Conservation (phyloP, 2,888 invertebrate species). For the Thyatira batis region DNA sequence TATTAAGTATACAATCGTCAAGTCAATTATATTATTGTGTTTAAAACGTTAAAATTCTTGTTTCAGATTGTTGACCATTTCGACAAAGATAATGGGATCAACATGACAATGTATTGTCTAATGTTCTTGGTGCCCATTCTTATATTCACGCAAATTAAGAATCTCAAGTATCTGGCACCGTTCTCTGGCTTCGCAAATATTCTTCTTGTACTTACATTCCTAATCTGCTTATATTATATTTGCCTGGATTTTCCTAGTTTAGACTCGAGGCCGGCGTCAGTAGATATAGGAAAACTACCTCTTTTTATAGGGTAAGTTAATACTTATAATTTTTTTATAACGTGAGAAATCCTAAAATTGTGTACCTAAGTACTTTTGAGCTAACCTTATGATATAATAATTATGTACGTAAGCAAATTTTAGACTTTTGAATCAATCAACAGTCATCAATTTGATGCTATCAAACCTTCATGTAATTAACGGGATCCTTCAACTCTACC, state of each 20-base stretch:
- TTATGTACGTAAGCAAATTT: too few relatives aligned
- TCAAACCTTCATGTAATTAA: too few relatives aligned
- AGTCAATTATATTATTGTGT: too few relatives aligned
- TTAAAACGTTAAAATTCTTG: conserved; percentile 1
- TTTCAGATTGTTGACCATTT: conserved; percentile 68
- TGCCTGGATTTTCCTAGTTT: conserved; percentile 79
- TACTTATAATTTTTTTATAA: too few relatives aligned
- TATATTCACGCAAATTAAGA: conserved; percentile 83
- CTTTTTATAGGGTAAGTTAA: conserved; percentile 88
- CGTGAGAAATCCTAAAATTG: too few relatives aligned
- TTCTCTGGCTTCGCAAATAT: conserved; percentile 94
- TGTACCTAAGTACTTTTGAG: too few relatives aligned
- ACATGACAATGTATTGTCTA: conserved; percentile 58
- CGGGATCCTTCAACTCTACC: too few relatives aligned
- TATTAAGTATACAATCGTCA: too few relatives aligned
- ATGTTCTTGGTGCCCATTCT: conserved; percentile 69
- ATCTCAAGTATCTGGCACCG: conserved; percentile 92
- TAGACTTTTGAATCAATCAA: too few relatives aligned
- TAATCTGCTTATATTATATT: conserved; percentile 91
- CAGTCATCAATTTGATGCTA: too few relatives aligned
- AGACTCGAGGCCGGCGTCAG: conserved; percentile 78
- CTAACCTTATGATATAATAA: too few relatives aligned
- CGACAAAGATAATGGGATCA: conserved; percentile 38
- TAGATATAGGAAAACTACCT: conserved; percentile 85
- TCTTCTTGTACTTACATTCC: conserved; percentile 89